Evolutionary conservation across 1,140 invertebrate species (phyloP).

Genomic region (Drosophila hydei): DNA sequence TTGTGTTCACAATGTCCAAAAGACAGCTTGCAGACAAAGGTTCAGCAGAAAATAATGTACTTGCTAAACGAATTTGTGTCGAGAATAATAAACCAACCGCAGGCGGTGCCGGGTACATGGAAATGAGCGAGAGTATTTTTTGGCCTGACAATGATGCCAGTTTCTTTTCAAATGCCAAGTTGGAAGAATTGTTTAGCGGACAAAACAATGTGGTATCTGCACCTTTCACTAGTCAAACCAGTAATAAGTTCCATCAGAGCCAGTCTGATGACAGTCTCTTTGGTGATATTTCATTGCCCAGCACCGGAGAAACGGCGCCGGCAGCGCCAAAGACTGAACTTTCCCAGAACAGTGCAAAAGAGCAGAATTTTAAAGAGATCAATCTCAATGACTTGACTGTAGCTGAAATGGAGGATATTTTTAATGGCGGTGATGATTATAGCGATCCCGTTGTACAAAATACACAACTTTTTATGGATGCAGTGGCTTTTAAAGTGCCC

Average conservation of each 20-base stretch:
- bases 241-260: constrained; percentile 27
- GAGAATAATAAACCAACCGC: constrained; percentile 1
- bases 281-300: constrained; percentile 51
- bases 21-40: constrained; percentile 10
- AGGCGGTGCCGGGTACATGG: constrained; percentile 27
- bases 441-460: constrained; percentile 55
- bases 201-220: constrained; percentile 19
- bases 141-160: constrained; percentile 74
- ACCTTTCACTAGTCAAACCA: constrained; percentile 31
- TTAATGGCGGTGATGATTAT: constrained; percentile 49
- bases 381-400: constrained; percentile 55
- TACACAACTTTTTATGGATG: constrained; percentile 67
- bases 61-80: constrained; percentile 21
- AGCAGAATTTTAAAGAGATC: constrained; percentile 57
- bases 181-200: constrained; percentile 60
- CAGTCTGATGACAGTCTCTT: constrained; percentile 64
- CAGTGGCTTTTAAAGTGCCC: constrained; percentile 65
- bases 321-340: neutral
- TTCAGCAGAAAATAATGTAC: constrained; percentile 3
- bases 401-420: constrained; percentile 55
- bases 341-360: neutral
- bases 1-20: constrained; percentile 23
- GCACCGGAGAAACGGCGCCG: neutral
- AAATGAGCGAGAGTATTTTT: constrained; percentile 44
- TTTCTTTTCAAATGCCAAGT: constrained; percentile 64